A percentile compares a stretch with the other conserved stretches of the same genome.
Evolutionary conservation across 2,113 vertebrate genomes (phyloP).

Genomic region (Clarias batrachus): DNA sequence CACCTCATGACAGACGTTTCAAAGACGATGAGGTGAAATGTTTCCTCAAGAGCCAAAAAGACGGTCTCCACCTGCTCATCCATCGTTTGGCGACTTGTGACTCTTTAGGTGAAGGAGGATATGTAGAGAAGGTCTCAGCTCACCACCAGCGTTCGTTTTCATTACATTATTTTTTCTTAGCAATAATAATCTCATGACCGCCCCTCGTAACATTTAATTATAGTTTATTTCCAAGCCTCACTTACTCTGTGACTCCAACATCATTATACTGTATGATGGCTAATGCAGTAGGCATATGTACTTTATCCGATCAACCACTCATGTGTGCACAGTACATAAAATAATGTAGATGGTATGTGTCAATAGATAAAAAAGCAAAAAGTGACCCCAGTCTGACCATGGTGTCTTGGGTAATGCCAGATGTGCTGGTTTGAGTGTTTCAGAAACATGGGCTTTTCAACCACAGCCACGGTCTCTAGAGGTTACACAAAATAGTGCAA

Average conservation of each 20-base stretch:
- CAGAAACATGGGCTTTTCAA: background rate
- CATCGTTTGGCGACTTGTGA: too few species aligned
- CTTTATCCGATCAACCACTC: background rate
- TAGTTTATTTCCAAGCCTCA: background rate
- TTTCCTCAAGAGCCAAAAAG: too few species aligned
- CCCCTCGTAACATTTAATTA: background rate
- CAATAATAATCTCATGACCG: too few species aligned
- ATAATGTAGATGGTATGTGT: background rate
- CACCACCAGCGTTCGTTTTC: too few species aligned
- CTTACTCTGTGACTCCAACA: background rate
- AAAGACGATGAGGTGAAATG: too few species aligned
- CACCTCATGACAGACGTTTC: too few species aligned
- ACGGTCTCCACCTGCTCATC: too few species aligned
- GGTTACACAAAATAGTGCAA: background rate
- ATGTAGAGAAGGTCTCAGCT: too few species aligned
- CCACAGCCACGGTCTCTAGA: background rate
- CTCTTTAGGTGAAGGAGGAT: too few species aligned
- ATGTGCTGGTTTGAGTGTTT: background rate
- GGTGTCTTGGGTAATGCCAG: background rate
- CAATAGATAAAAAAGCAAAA: background rate
- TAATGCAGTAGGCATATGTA: background rate
- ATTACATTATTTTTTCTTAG: too few species aligned
- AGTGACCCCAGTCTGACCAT: background rate
- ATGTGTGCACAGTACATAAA: background rate
- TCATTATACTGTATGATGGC: background rate